Base-by-base conservation (phyloP, 1,140 invertebrate species). In the Hetaerina americana region DNA sequence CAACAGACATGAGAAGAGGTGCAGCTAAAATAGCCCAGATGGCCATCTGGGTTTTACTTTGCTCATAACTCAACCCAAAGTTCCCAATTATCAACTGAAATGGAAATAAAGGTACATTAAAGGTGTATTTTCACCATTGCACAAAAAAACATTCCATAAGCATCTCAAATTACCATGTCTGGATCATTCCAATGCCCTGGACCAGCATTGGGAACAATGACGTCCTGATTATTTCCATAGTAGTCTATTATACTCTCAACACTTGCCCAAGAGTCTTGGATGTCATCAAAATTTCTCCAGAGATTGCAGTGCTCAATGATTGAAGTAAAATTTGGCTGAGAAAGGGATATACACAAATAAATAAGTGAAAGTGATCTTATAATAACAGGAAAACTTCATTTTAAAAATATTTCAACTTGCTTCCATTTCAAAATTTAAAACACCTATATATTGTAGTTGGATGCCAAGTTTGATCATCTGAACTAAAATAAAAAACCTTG, bases 161-260 rank as follows among this genome's bases (percentile, higher is more conserved):
- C 22, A 12, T 57, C 22, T 12, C 26, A 6, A 27, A 22, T 29
- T 82, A 94, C 89, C 93, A 94, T 94, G 79, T 96, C 94, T 0
- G 94, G 94, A 81, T 96, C 94, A 80, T 95, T 95, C 92, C 92
- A 96, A 74, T 90, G 88, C 5, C 94, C 93, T 0, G 93, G 93
- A 15, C 91, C 93, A 66, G 90, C 88, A 77, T 87, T 86, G 49
- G 85, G 80, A 10, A 86, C 86, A 71, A 94, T 83, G 71, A 86
- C 82, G 31, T 88, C 88, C 78, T 92, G 90, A 78, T 94, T 88
- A 25, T 88, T 83, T 5, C 85, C 89, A 79, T 92, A 96, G 82
- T 88, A 94, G 74, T 91, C 83, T 75, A 93, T 87, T 74, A 95
- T 95, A 27, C 79, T 81, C 6, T 82, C 82, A 2, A 94, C 80